A percentile compares a stretch with the other conserved stretches of the same genome.
These are phyloP conservation scores for Mizuhopecten yessoensis DNA, from an alignment of 1,140 invertebrate species.

Conservation along the genomic window DNA sequence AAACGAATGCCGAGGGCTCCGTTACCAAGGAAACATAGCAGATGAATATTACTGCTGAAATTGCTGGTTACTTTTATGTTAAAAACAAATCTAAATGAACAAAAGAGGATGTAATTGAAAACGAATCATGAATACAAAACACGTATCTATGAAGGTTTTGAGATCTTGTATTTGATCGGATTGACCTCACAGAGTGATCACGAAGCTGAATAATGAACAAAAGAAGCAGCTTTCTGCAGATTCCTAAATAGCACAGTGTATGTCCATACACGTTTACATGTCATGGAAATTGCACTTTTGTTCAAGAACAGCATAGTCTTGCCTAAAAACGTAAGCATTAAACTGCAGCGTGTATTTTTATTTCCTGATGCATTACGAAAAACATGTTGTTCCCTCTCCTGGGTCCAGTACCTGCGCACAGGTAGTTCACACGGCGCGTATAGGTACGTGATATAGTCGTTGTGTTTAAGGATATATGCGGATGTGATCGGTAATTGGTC, in stretches of 20 bases:
- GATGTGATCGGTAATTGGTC: background rate
- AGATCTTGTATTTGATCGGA: background rate
- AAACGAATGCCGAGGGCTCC: background rate
- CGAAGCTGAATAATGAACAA: background rate
- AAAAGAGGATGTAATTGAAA: background rate
- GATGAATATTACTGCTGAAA: background rate
- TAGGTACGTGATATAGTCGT: background rate
- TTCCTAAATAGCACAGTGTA: too few relatives aligned
- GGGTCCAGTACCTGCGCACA: background rate
- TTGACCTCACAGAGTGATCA: background rate
- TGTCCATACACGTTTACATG: too few relatives aligned
- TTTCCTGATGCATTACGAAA: background rate
- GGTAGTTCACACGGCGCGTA: background rate
- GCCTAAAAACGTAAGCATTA: background rate
- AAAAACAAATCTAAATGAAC: background rate
- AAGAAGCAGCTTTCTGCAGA: background rate
- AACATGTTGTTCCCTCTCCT: background rate
- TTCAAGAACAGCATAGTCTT: too few relatives aligned
- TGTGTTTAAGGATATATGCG: background rate
- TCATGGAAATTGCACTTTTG: too few relatives aligned
- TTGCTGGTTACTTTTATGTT: constrained; percentile 3
- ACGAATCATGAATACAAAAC: background rate
- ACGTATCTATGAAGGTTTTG: background rate
- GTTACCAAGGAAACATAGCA: background rate
- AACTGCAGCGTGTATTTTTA: background rate